Percentiles rank a stretch among this genome's conserved stretches.
phyloP scores from a whole-genome alignment of 2,888 invertebrate genomes.

The Xiphydria camelus region DNA sequence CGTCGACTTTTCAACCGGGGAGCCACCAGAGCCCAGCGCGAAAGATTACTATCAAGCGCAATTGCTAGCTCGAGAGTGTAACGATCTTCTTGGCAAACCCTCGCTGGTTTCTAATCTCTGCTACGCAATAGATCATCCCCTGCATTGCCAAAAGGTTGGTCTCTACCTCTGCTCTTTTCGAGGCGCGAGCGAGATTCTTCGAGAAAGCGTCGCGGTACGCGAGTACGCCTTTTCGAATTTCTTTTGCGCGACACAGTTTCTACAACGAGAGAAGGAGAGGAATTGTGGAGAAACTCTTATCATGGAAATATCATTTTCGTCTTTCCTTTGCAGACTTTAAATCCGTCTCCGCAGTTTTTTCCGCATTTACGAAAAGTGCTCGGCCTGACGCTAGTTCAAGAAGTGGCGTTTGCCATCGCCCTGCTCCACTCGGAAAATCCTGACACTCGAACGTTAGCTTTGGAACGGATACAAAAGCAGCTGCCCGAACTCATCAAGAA shows the following conservation, averaged over 20 bases:
- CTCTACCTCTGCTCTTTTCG: background rate
- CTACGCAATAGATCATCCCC: conserved; percentile 83
- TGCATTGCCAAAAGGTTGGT: conserved; percentile 72
- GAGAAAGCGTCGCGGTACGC: background rate
- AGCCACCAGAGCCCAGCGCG: conserved; percentile 62
- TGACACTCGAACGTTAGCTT: conserved; percentile 75
- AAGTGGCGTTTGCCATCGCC: conserved; percentile 87
- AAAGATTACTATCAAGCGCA: conserved; percentile 67
- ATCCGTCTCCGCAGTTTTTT: conserved; percentile 79
- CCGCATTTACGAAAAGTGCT: conserved; percentile 83
- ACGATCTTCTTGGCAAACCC: conserved; percentile 79
- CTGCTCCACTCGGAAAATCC: conserved; percentile 78
- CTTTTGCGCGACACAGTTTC: no score
- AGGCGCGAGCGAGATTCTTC: background rate
- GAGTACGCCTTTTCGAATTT: no score
- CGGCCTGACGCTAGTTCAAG: conserved; percentile 85
- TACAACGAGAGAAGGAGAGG: no score
- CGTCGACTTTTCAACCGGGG: conserved; percentile 76
- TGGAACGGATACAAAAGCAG: conserved; percentile 78
- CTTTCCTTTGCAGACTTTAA: conserved; percentile 68
- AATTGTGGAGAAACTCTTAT: no score
- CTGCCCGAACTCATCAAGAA: conserved; percentile 84
- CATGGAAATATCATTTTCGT: no score
- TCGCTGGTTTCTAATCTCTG: conserved; percentile 87
- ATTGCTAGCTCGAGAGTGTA: conserved; percentile 78